Conservation (phyloP, 2,797 vertebrate species). For the Columba guinea region DNA sequence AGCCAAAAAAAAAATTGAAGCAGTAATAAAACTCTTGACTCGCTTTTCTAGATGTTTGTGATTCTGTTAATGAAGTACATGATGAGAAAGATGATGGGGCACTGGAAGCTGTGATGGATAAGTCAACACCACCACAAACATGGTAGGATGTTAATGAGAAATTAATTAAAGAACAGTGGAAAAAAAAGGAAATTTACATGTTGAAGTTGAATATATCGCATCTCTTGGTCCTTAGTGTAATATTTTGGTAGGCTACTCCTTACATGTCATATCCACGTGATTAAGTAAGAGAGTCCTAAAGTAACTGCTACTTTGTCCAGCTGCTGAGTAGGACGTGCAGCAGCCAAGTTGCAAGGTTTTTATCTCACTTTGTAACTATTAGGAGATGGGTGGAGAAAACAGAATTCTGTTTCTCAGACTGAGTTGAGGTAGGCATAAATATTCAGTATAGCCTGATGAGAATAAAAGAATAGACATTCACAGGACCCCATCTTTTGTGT, state of each 20-base stretch:
- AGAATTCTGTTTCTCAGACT: background rate
- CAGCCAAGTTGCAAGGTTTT: background rate
- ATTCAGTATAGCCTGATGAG: background rate
- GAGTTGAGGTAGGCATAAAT: background rate
- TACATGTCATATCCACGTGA: background rate
- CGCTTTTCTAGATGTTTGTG: slow-evolving; percentile 16
- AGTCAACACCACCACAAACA: background rate
- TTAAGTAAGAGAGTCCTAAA: background rate
- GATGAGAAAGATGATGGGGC: background rate
- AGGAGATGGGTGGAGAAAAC: background rate
- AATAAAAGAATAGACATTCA: background rate
- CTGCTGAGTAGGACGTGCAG: background rate
- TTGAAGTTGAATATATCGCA: background rate
- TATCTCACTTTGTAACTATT: background rate
- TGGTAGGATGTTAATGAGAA: slow-evolving; percentile 46
- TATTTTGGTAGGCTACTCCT: background rate
- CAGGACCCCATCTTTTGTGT: background rate
- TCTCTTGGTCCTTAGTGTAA: background rate
- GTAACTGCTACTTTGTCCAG: background rate
- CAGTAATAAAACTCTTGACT: background rate
- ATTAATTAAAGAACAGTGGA: background rate
- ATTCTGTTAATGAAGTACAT: accelerated
- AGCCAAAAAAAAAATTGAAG: background rate
- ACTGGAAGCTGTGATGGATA: background rate
- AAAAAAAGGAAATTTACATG: background rate